Evolutionary conservation across 2,797 vertebrate genomes (phyloP), one percentile per base, ranked within the genome.

Genomic region (Lutjanus argentimaculatus): DNA sequence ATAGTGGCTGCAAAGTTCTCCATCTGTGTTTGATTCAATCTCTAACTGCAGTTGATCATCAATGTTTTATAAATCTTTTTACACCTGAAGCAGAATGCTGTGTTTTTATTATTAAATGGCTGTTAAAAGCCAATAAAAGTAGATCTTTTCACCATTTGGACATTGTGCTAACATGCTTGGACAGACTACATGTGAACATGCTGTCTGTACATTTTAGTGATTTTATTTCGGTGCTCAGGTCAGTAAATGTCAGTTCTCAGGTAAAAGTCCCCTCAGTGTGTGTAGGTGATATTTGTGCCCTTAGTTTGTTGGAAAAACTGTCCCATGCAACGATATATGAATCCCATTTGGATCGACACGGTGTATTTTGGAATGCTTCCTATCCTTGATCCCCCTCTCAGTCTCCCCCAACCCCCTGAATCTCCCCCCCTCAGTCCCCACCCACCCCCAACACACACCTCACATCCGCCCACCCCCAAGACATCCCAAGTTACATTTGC

Each of bases 271-370:
- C 64, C 51, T 66, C 55, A 12, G 45, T 87, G 78, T 89, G 73
- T 88, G 79, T 81, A 71, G 86, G 76, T 85, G 85, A 82, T 88
- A 79, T 91, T 65, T 90, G 83, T 91, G 77, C 75, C 77, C 61
- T 80, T 74, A 83, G 52, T 86, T 84, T 86, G 82, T 86, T 81
- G 80, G 46, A 77, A 69, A 75, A 84, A 77, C 75, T 83, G 72
- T 88, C 87, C 77, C 66, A 80, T 73, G 88, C 85, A 90, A 88
- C 81, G 70, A 93, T 89, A 86, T 90, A 85, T 89, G 91, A 92
- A 93, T 94, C 91, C 93, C 92, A 94, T 92, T 94, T 95, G 93
- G 90, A 91, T 95, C 58, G 91, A 93, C 91, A 92, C 85, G 77
- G 82, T 92, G 80, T 91, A 79, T 85, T 93, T 90, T 89, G 88